Base-by-base conservation (phyloP, 1,140 invertebrate genomes). In the Argopecten irradians region DNA sequence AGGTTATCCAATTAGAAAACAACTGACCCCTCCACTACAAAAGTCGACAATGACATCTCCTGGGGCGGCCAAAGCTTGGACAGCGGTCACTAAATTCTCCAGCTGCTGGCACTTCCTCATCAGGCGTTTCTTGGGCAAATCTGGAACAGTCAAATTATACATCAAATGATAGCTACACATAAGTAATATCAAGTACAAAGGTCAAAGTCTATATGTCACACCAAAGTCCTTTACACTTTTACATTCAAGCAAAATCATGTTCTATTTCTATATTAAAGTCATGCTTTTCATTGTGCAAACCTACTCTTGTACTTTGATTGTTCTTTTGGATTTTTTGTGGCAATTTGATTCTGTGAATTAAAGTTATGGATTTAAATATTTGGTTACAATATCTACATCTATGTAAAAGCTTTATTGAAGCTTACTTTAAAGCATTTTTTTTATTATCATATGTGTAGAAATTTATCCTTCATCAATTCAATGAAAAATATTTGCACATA, bases 41-140 rank as follows among this genome's bases (percentile, higher is more conserved):
- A 99, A 99, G 94, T 99, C 98, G 2, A 99, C 98, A 91, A 99
- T 98, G 22, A 96, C 95, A 92, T 96, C 93, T 8, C 94, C 95
- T 35, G 92, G 89, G 91, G 96, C 93, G 87, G 95, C 97, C 83
- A 98, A 94, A 83, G 97, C 96, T 0, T 97, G 93, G 0, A 98
- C 97, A 33, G 98, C 97, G 93, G 97, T 97, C n/a, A 97, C 97
- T 89, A 99, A 95, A 94, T 98, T 99, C 95, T 98, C 97, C 34
- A 99, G 94, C 94, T 99, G 98, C 91, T 98, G 97, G 83, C 97
- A 97, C 96, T 99, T 99, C 88, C 98, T 96, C 34, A 96, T 93
- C 5, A 97, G 95, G 83, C 98, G 96, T 28, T 96, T 96, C 91
- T 96, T 95, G 16, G 98, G 98, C 84, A 99, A 95, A 36, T 97